Percentiles rank a stretch among this genome's conserved stretches.
Evolutionary conservation across 2,888 invertebrate species (phyloP).

Genomic region (Hydriomena furcata): DNA sequence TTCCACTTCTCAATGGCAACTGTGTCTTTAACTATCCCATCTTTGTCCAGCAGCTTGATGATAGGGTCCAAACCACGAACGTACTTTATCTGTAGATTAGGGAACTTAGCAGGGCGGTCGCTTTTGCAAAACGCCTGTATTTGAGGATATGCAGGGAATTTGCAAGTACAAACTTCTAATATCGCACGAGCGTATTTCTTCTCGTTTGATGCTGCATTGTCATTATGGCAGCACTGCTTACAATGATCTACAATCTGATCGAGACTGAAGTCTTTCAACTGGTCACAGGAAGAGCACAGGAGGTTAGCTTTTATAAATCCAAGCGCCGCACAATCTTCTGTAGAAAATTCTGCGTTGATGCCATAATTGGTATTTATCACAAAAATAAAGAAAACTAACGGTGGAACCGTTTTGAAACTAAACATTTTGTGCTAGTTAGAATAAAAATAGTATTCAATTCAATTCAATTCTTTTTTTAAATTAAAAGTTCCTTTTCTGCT

Average conservation of each 20-base stretch:
- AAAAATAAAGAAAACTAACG: constrained; percentile 27
- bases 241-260: constrained; percentile 87
- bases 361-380: constrained; percentile 35
- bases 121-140: constrained; percentile 99
- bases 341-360: constrained; percentile 83
- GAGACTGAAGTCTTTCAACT: constrained; percentile 89
- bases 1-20: constrained; percentile 99
- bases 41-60: constrained; percentile 94
- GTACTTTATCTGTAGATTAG: constrained; percentile 95
- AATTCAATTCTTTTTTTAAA: too few relatives aligned
- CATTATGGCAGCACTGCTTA: constrained; percentile 91
- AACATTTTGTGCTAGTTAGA: constrained; percentile 19
- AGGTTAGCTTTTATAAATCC: constrained; percentile 95
- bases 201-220: constrained; percentile 85
- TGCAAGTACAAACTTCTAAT: constrained; percentile 98
- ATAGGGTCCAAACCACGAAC: constrained; percentile 97
- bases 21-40: constrained; percentile 92
- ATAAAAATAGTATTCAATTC: too few relatives aligned
- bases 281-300: constrained; percentile 94
- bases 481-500: too few relatives aligned
- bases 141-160: constrained; percentile 98
- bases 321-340: constrained; percentile 92
- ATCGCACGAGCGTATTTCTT: constrained; percentile 95
- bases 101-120: constrained; percentile 94
- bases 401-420: constrained; percentile 16